Conservation (phyloP, 2,888 invertebrate genomes). For the Athalia cordata region DNA sequence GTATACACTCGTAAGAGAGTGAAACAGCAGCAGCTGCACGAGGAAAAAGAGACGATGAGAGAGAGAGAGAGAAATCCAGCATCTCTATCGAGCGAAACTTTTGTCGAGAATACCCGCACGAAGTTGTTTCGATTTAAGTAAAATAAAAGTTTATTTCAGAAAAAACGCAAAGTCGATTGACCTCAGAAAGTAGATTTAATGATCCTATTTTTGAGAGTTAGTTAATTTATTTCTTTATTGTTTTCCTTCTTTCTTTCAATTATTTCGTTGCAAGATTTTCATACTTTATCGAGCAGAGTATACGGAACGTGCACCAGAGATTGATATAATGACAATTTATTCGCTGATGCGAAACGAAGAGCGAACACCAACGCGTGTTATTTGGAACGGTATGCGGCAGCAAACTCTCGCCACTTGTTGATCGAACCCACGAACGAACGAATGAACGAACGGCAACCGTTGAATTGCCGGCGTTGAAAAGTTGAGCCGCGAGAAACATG, state of each 20-base stretch:
- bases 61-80: slow-evolving; percentile 33
- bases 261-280: too few relatives aligned
- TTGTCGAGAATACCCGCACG: too few relatives aligned
- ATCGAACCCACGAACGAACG: slow-evolving; percentile 21
- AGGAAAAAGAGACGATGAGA: slow-evolving; percentile 26
- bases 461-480: slow-evolving; percentile 32
- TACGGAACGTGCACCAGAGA: not conserved
- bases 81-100: slow-evolving; percentile 14
- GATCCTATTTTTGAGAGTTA: too few relatives aligned
- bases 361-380: slow-evolving; percentile 7
- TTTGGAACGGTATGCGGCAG: slow-evolving; percentile 29
- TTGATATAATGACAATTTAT: slow-evolving; percentile 9
- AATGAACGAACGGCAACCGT: slow-evolving; percentile 2
- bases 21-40: not conserved
- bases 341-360: slow-evolving; percentile 3
- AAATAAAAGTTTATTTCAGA: not conserved
- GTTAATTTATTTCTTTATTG: too few relatives aligned
- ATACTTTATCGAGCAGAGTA: too few relatives aligned
- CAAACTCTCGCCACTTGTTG: slow-evolving; percentile 30
- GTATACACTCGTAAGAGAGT: not conserved
- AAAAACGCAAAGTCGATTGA: too few relatives aligned
- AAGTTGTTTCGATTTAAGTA: not conserved
- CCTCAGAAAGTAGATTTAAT: too few relatives aligned
- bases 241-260: too few relatives aligned
- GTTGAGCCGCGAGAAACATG: not conserved